phyloP scores from a whole-genome alignment of 2,888 invertebrate species.

The Mimas tiliae region DNA sequence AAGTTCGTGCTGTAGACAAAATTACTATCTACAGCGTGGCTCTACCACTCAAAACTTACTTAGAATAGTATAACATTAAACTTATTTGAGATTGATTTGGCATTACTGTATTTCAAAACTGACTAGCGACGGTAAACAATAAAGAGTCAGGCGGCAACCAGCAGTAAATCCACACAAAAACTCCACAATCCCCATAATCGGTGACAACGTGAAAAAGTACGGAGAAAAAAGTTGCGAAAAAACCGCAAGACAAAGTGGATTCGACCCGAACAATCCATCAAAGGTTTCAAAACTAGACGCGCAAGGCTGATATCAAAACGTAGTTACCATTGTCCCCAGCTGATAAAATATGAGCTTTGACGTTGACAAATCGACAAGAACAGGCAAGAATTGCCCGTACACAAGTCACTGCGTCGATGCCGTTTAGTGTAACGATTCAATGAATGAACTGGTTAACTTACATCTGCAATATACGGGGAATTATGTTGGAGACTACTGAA shows the following conservation, averaged over 20 bases:
- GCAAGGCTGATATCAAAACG: slow-evolving; percentile 75
- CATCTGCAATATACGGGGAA: not conserved
- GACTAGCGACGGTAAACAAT: slow-evolving; percentile 18
- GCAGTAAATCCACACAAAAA: slow-evolving; percentile 14
- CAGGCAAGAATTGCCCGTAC: slow-evolving; percentile 25
- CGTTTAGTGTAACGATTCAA: slow-evolving; percentile 13
- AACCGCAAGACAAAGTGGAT: slow-evolving; percentile 56
- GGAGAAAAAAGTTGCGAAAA: slow-evolving; percentile 33
- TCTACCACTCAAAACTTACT: no score
- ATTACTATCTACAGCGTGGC: no score
- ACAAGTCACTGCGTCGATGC: slow-evolving; percentile 27
- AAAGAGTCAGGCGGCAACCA: not conserved
- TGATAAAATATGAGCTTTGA: slow-evolving; percentile 81
- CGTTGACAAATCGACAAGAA: slow-evolving; percentile 73
- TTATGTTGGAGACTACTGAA: not conserved
- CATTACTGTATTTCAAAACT: not conserved
- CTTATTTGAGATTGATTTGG: not conserved
- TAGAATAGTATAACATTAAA: not conserved
- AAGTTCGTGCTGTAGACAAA: no score
- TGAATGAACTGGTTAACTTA: not conserved
- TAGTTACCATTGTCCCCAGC: slow-evolving; percentile 79
- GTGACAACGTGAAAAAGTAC: slow-evolving; percentile 45
- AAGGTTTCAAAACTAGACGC: slow-evolving; percentile 69
- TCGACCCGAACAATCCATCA: slow-evolving; percentile 72
- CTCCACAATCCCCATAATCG: slow-evolving; percentile 23